Conservation (phyloP, 2,113 vertebrate species). For the Alces alces region DNA sequence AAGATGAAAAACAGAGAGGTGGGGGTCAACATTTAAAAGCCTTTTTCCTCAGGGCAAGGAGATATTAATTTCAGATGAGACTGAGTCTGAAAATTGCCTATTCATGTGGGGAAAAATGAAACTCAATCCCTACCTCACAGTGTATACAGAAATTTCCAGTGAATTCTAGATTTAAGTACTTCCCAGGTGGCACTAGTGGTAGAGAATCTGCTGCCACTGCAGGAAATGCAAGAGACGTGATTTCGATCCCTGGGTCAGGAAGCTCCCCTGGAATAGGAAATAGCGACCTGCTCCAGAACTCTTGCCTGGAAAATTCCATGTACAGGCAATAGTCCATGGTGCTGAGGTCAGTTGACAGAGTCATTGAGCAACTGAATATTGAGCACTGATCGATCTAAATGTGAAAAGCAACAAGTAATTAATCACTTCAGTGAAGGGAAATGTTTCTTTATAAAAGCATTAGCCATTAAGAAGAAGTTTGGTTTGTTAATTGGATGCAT, state of each 20-base stretch:
- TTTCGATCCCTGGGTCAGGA: background rate
- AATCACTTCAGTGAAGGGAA: background rate
- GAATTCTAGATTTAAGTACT: background rate
- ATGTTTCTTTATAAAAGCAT: background rate
- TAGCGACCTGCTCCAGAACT: background rate
- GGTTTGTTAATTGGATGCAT: background rate
- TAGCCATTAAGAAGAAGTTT: conserved; percentile 19
- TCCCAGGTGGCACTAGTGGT: background rate
- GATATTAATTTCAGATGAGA: background rate
- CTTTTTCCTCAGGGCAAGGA: background rate
- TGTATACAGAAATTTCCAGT: background rate
- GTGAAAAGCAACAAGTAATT: conserved; percentile 13
- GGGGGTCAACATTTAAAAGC: background rate
- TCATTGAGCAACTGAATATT: background rate
- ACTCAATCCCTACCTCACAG: background rate
- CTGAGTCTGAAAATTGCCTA: background rate
- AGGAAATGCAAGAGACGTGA: background rate
- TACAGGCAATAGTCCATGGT: background rate
- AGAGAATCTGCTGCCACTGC: background rate
- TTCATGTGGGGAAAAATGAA: background rate
- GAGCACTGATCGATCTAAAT: background rate
- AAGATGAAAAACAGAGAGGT: background rate
- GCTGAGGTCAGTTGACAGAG: background rate
- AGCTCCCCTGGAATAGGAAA: background rate
- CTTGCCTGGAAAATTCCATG: background rate